Evolutionary conservation across 2,888 invertebrate genomes (phyloP), one percentile per base, ranked within the genome.

Genomic region (Drosophila subsilvestris): DNA sequence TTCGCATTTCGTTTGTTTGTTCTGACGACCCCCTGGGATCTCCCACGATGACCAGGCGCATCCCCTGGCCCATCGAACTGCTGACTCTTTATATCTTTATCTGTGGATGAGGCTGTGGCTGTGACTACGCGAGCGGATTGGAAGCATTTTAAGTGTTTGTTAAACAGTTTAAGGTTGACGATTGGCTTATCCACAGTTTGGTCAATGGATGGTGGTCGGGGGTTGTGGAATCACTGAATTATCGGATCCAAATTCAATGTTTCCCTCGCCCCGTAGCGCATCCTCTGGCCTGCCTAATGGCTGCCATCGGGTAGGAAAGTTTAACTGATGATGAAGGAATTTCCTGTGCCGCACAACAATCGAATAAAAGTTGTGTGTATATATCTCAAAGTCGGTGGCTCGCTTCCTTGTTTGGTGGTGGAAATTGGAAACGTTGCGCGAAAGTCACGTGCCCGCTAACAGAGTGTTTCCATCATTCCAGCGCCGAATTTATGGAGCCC

Each of bases 111-210:
- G 48, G 18, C 58, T 59, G 20, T 72, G 59, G 70, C 72, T 81
- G 71, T 81, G 68, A 70, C 69, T 76, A 57, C 71, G 62, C 74
- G 70, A 71, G 56, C 69, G 73, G 69, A 70, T 75, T 77, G 77
- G 65, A 60, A 76, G 72, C 72, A 70, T 58, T 78, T 81, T 58
- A 84, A 87, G 83, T 87, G 83, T 85, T 89, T 76, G 84, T 87
- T 84, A 78, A 89, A 76, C 82, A 87, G 74, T 84, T 81, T 76
- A 89, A 84, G 89, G 71, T 84, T 79, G 50, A 70, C 76, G 76
- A 80, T 86, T 73, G 82, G 58, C 58, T 58, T 37, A 37, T 37
- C 7, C n/a, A 37, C 48, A 20, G 60, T 10, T 48, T 18, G 54
- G 37, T 37, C 14, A 37, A 37, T 37, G 14, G 32, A 32, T 32